phyloP scores from a whole-genome alignment of 1,140 invertebrate genomes.

The Drosophila saltans region DNA sequence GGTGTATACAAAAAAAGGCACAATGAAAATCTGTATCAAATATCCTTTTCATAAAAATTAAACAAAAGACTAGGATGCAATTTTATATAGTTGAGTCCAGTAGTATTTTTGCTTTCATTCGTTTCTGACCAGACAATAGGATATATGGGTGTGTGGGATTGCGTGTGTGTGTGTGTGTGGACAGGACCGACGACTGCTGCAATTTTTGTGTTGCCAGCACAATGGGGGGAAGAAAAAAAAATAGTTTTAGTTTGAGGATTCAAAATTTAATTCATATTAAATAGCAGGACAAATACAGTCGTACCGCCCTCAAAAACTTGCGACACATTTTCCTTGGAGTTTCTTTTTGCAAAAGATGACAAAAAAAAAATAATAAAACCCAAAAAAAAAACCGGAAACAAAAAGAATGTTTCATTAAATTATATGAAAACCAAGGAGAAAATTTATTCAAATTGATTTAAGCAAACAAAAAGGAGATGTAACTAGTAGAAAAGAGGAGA shows the following conservation, averaged over 20 bases:
- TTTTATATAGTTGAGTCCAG: conserved; percentile 39
- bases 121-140: conserved; percentile 30
- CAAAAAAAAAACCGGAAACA: background rate
- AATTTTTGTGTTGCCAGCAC: conserved; percentile 27
- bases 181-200: conserved; percentile 19
- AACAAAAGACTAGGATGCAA: conserved; percentile 31
- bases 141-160: background rate
- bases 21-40: conserved; percentile 10
- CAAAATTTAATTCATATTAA: conserved; percentile 76
- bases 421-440: conserved; percentile 40
- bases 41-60: conserved; percentile 18
- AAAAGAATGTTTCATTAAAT: conserved; percentile 55
- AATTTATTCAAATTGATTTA: conserved; percentile 55
- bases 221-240: conserved; percentile 23
- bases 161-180: conserved; percentile 8
- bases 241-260: conserved; percentile 55
- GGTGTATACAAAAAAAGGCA: conserved; percentile 14
- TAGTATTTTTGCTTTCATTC: conserved; percentile 36
- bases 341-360: background rate
- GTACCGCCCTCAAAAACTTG: background rate
- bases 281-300: conserved; percentile 60
- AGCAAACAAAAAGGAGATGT: conserved; percentile 34
- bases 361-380: background rate
- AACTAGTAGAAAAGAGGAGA: conserved; percentile 31
- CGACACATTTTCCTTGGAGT: background rate